Percentiles rank a stretch among this genome's conserved stretches.
phyloP scores from a whole-genome alignment of 2,888 invertebrate genomes.

The Hirtodrosophila cameraria region DNA sequence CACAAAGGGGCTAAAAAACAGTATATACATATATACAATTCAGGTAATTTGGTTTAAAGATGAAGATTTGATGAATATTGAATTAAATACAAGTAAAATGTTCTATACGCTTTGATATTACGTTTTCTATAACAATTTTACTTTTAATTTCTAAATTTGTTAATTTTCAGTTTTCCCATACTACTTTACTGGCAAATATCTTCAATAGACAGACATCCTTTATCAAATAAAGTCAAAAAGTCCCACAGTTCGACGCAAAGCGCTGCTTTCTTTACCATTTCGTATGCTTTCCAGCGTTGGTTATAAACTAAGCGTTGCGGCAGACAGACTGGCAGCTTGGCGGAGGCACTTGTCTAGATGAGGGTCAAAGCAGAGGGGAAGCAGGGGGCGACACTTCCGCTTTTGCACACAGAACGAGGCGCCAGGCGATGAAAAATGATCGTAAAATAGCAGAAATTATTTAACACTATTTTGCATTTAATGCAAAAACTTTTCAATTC shows the following conservation, averaged over 20 bases:
- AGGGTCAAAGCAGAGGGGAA: background rate
- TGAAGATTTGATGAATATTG: too few species aligned
- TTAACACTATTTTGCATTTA: conserved; percentile 77
- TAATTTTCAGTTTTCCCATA: too few species aligned
- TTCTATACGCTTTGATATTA: too few species aligned
- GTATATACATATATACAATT: too few species aligned
- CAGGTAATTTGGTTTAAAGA: too few species aligned
- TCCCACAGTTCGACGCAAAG: conserved; percentile 5
- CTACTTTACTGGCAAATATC: too few species aligned
- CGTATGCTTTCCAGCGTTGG: conserved; percentile 29
- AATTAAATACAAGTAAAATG: too few species aligned
- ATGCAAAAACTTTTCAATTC: conserved; percentile 68
- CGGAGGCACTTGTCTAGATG: background rate
- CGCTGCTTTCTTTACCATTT: conserved; percentile 13
- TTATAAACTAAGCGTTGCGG: conserved; percentile 57
- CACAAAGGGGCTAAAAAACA: too few species aligned
- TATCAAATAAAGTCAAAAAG: too few species aligned
- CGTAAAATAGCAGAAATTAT: conserved; percentile 72
- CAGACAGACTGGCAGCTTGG: conserved; percentile 33
- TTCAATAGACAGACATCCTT: too few species aligned
- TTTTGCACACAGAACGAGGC: conserved; percentile 32
- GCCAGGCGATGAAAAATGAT: conserved; percentile 57
- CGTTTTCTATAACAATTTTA: too few species aligned
- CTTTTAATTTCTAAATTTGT: too few species aligned
- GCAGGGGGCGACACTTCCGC: conserved; percentile 51